These are phyloP conservation scores for Oedothorax gibbosus DNA, from an alignment of 1,140 invertebrate genomes.

Conservation along the genomic window DNA sequence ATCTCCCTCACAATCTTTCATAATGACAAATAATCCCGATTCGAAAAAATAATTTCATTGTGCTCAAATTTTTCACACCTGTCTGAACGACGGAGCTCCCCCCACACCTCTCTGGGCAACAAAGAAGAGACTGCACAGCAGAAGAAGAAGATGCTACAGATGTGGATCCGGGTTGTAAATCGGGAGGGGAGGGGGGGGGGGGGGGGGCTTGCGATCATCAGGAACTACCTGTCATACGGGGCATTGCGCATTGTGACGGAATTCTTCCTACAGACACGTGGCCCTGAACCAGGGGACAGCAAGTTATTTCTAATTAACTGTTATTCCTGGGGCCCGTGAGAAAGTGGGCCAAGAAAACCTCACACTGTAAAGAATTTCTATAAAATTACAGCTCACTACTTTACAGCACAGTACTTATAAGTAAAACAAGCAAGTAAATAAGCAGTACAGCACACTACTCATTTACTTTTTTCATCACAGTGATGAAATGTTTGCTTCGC, in stretches of 20 bases:
- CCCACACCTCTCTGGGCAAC: background rate
- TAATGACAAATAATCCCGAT: background rate
- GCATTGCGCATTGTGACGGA: slow-evolving; percentile 58
- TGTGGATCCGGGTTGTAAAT: slow-evolving; percentile 59
- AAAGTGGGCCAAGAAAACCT: no score
- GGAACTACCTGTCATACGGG: slow-evolving; percentile 58
- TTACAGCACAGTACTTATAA: no score
- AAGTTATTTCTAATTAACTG: no score
- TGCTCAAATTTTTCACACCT: background rate
- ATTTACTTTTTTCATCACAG: no score
- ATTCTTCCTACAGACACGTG: slow-evolving; percentile 47
- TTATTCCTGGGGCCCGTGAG: no score
- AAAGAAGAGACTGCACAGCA: slow-evolving; percentile 9
- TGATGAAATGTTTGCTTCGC: no score
- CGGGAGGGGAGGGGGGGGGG: background rate
- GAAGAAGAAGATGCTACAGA: slow-evolving; percentile 20
- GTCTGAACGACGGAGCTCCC: background rate
- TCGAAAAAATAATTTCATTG: slow-evolving; percentile 54
- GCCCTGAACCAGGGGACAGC: slow-evolving; percentile 37
- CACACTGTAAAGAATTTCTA: no score
- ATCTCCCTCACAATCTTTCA: no score
- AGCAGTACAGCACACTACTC: no score
- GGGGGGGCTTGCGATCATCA: slow-evolving; percentile 47
- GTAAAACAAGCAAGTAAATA: no score
- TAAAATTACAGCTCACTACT: no score